A percentile compares a stretch with the other conserved stretches of the same genome.
These are phyloP conservation scores for Crypturellus undulatus DNA, from an alignment of 2,113 vertebrate species.

Conservation along the genomic window DNA sequence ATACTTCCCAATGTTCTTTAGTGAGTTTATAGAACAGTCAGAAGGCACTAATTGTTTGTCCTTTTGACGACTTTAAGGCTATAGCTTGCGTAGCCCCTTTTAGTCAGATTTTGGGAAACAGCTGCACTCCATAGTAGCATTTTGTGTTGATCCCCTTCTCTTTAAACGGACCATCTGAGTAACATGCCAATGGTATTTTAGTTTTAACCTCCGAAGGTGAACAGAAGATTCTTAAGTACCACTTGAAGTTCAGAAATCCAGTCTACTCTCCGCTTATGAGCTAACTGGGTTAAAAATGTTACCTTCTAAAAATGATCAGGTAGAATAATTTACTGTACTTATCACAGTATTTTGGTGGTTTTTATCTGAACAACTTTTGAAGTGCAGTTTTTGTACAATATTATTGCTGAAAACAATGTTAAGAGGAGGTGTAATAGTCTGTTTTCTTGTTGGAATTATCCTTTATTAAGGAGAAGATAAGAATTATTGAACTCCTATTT, in stretches of 20 bases:
- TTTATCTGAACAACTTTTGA: not conserved
- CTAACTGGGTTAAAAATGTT: not conserved
- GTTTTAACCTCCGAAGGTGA: not conserved
- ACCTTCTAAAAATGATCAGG: not conserved
- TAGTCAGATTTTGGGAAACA: constrained; percentile 23
- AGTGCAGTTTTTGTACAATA: not conserved
- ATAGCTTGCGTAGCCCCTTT: not conserved
- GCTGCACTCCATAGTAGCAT: not conserved
- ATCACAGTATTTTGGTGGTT: not conserved
- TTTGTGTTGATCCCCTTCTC: not conserved
- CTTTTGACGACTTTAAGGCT: not conserved
- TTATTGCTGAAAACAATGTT: not conserved
- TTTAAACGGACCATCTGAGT: not conserved
- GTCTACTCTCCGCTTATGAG: not conserved
- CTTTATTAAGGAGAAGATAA: not conserved
- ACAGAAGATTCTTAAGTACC: not conserved
- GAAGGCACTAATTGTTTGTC: not conserved
- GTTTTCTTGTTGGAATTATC: not conserved
- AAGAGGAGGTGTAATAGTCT: not conserved
- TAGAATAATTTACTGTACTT: not conserved
- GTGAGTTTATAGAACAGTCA: not conserved
- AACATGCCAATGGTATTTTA: not conserved
- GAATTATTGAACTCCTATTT: not conserved
- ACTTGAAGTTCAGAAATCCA: not conserved
- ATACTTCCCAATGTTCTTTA: not conserved